phyloP scores from a whole-genome alignment of 2,797 vertebrate species.

The Loriculus beryllinus region DNA sequence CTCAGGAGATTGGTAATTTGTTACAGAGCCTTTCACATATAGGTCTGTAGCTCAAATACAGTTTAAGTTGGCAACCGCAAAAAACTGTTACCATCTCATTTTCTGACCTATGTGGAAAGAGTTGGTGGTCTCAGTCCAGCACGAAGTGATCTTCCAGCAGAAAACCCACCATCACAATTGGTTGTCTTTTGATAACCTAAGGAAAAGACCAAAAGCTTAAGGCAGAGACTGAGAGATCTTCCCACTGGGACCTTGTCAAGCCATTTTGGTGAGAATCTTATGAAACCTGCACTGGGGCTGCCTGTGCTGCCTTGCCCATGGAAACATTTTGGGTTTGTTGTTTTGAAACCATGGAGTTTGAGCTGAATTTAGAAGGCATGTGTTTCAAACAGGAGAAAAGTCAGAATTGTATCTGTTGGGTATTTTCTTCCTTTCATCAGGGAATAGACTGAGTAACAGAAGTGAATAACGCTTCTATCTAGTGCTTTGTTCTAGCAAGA shows the following conservation, averaged over 20 bases:
- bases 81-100: background rate
- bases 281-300: background rate
- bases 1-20: constrained; percentile 61
- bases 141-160: constrained; percentile 12
- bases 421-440: background rate
- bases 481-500: background rate
- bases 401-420: background rate
- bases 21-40: constrained; percentile 62
- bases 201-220: constrained; percentile 9
- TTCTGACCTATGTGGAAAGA: constrained; percentile 25
- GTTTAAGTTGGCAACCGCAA: background rate
- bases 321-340: background rate
- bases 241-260: background rate
- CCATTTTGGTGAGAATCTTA: background rate
- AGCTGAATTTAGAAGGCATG: background rate
- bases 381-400: background rate
- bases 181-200: background rate
- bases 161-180: constrained; percentile 31
- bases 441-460: background rate
- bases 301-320: background rate
- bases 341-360: background rate
- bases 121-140: constrained; percentile 45
- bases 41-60: background rate
- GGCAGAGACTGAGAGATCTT: background rate
- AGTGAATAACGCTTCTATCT: background rate